A percentile compares a stretch with the other conserved stretches of the same genome.
Evolutionary conservation across 2,888 invertebrate genomes (phyloP).

Genomic region (Drosophila subsilvestris): DNA sequence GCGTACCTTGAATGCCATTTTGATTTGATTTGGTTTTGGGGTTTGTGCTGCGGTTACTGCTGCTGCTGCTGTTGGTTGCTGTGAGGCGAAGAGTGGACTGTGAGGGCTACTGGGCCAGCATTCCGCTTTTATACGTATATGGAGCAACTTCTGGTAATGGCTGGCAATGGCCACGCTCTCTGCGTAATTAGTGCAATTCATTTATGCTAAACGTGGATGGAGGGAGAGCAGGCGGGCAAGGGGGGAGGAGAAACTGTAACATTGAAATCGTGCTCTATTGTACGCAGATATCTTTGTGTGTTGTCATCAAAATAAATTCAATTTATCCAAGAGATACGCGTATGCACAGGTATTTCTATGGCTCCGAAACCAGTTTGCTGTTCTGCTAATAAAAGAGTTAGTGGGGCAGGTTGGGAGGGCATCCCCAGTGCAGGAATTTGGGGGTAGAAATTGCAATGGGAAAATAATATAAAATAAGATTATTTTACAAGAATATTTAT

Average conservation of each 20-base stretch:
- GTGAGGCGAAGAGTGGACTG: conserved; percentile 56
- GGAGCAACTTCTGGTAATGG: conserved; percentile 20
- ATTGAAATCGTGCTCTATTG: conserved; percentile 53
- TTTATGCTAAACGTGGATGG: conserved; percentile 65
- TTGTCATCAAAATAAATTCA: conserved; percentile 65
- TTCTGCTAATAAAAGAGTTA: conserved; percentile 3
- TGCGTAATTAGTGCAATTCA: conserved; percentile 77
- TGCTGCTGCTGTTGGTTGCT: conserved; percentile 57
- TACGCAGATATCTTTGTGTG: conserved; percentile 49
- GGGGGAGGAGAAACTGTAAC: conserved; percentile 54
- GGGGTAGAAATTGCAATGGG: too few relatives aligned
- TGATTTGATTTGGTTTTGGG: conserved; percentile 22
- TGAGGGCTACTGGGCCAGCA: conserved; percentile 56
- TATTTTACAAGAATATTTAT: too few relatives aligned
- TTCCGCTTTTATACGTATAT: conserved; percentile 64
- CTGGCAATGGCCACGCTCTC: conserved; percentile 34
- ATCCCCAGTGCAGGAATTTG: background rate
- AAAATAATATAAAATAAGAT: background rate
- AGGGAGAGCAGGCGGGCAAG: conserved; percentile 17
- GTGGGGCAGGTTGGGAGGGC: background rate
- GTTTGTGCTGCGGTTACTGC: conserved; percentile 16
- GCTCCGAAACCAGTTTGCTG: conserved; percentile 18
- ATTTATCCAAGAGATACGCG: conserved; percentile 45
- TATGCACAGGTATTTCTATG: conserved; percentile 28
- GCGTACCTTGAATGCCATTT: conserved; percentile 78